A percentile compares a stretch with the other conserved stretches of the same genome.
phyloP scores from a whole-genome alignment of 2,888 invertebrate genomes.

The Dryobotodes eremita region DNA sequence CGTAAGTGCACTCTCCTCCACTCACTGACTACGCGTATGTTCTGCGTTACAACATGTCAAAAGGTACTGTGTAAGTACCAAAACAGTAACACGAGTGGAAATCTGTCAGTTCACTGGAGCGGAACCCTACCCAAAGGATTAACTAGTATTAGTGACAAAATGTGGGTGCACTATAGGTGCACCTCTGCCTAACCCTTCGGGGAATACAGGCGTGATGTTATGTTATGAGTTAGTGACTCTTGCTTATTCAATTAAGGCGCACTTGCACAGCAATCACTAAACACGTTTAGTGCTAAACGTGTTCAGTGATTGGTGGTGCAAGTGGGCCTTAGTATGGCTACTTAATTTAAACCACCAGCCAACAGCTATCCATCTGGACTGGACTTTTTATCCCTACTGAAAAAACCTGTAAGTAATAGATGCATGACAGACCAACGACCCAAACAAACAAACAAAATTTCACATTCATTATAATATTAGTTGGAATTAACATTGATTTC shows the following conservation, averaged over 20 bases:
- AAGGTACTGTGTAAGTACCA: not conserved
- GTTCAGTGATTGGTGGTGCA: too few species aligned
- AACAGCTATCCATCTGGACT: not conserved
- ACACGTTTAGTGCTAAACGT: too few species aligned
- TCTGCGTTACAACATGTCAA: not conserved
- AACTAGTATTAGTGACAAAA: not conserved
- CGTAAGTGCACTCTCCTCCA: slow-evolving; percentile 16
- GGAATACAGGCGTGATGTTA: too few species aligned
- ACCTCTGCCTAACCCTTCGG: too few species aligned
- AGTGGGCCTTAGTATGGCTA: too few species aligned
- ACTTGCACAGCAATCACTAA: too few species aligned
- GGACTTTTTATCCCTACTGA: not conserved
- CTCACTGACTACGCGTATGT: not conserved
- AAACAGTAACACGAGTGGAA: not conserved
- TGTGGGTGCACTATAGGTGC: too few species aligned
- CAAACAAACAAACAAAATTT: not conserved
- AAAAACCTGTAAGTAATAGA: not conserved
- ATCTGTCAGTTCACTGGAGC: not conserved
- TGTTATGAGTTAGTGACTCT: too few species aligned
- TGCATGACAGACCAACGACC: too few species aligned
- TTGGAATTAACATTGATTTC: slow-evolving; percentile 21
- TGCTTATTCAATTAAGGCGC: not conserved
- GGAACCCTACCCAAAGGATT: not conserved
- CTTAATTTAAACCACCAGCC: not conserved
- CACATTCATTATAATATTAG: not conserved